A percentile compares a stretch with the other conserved stretches of the same genome.
phyloP scores from a whole-genome alignment of 2,113 vertebrate genomes.

The Thinocorus orbignyianus region DNA sequence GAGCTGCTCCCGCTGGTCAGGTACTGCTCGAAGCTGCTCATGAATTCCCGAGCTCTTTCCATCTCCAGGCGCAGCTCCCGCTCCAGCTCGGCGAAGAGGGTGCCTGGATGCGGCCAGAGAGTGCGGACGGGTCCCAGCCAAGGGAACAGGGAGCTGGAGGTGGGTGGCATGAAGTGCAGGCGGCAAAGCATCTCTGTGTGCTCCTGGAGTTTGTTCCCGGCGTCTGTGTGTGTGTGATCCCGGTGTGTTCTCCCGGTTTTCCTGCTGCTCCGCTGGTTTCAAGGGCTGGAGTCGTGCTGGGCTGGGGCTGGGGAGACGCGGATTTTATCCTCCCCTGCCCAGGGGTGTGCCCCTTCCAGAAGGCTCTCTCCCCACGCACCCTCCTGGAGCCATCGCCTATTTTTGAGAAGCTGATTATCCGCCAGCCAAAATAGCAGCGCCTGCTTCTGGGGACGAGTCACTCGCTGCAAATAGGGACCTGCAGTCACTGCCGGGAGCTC shows the following conservation, averaged over 20 bases:
- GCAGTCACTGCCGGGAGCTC: neutral
- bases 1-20: neutral
- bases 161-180: slow-evolving; percentile 39
- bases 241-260: accelerated
- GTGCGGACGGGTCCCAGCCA: slow-evolving; percentile 53
- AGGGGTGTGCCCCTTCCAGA: slow-evolving; percentile 60
- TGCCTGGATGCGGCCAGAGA: slow-evolving; percentile 45
- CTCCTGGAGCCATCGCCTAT: slow-evolving; percentile 50
- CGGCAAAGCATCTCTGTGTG: slow-evolving; percentile 48
- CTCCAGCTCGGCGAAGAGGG: slow-evolving; percentile 54
- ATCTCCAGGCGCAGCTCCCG: slow-evolving; percentile 39
- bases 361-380: slow-evolving; percentile 18
- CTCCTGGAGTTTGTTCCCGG: neutral
- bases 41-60: slow-evolving; percentile 41
- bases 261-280: neutral
- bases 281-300: neutral
- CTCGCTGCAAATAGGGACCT: slow-evolving; percentile 34
- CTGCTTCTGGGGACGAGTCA: slow-evolving; percentile 30
- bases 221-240: neutral
- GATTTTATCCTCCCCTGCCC: slow-evolving; percentile 39
- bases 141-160: neutral
- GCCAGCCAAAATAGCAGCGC: slow-evolving; percentile 49
- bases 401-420: slow-evolving; percentile 56
- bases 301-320: neutral
- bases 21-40: slow-evolving; percentile 46